Base-by-base conservation (phyloP, 2,797 vertebrate genomes). In the Bovichtus diacanthus region DNA sequence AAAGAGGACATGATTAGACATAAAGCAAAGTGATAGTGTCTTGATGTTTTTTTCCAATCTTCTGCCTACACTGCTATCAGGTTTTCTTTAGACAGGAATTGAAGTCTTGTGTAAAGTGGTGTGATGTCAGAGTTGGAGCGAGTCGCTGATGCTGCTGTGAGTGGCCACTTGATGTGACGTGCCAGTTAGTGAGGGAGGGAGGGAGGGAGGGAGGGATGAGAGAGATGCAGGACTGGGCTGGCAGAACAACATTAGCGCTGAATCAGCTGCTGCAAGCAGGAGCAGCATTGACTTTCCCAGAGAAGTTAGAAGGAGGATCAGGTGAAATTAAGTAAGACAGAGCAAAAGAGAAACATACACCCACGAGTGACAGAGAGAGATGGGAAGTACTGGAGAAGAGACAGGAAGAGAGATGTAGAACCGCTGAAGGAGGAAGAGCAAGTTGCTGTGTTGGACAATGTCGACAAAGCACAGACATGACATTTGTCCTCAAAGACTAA, bases 191-290 rank as follows among this genome's bases (percentile, higher is more conserved):
- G 56, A 74, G 78, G 62, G 27, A 41, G 39, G 5, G 41, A 50
- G 44, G 55, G 68, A 80, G 58, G 34, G n/a, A 58, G 59, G 54
- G 38, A 70, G 49, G 78, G 73, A 79, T 64, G 81, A 75, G 74
- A 53, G 81, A 77, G 81, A 76, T 74, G 82, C 80, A 75, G 63
- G 85, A 82, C 74, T 12, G 36, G 78, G 63, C 81, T 74, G 74
- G 69, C 76, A 78, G 85, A 86, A 85, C 61, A 84, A 81, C 85
- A 66, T 89, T 92, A 86, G 74, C 65, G 94, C 95, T 93, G 94
- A 94, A 92, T 95, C 94, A 95, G 94, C 93, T 90, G 76, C 77
- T 91, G 87, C 85, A 82, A 88, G 85, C 53, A n/a, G 2, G 74
- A 76, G 79, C 81, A 83, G 82, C 90, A 89, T 94, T 78, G 90